phyloP scores from a whole-genome alignment of 2,113 vertebrate species.

The Orcinus orca region DNA sequence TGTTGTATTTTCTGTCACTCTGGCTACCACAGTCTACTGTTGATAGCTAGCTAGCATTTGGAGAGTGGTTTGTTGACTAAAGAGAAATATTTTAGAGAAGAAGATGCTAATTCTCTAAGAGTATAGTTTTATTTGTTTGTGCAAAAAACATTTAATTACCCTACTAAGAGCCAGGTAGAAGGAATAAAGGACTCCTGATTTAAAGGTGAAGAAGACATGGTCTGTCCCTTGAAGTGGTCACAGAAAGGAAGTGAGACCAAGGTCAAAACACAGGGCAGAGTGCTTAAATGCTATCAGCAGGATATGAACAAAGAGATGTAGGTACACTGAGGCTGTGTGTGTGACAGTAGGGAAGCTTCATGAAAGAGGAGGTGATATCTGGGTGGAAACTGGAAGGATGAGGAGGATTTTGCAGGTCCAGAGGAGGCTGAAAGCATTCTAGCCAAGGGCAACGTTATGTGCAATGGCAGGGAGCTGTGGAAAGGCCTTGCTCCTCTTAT shows the following conservation, averaged over 20 bases:
- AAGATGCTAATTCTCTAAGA: conserved; percentile 3
- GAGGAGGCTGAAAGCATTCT: not conserved
- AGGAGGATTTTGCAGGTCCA: not conserved
- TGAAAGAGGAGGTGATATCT: not conserved
- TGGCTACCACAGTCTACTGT: not conserved
- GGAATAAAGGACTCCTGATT: not conserved
- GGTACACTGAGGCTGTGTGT: not conserved
- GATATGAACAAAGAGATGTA: not conserved
- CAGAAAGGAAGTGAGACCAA: not conserved
- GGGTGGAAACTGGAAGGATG: not conserved
- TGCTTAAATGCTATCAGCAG: not conserved
- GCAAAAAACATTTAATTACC: not conserved
- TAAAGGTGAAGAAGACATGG: not conserved
- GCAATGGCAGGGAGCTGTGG: not conserved
- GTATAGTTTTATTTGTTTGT: not conserved
- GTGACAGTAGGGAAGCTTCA: not conserved
- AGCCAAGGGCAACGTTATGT: not conserved
- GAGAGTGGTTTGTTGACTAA: not conserved
- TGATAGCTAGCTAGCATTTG: not conserved
- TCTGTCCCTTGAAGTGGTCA: not conserved
- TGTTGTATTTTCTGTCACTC: not conserved
- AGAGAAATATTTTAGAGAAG: not conserved
- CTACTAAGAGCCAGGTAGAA: not conserved
- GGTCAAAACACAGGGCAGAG: not conserved
- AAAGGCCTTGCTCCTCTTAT: not conserved